Evolutionary conservation across 2,113 vertebrate species (phyloP), one percentile per base, ranked within the genome.

Genomic region (Pelodiscus sinensis): DNA sequence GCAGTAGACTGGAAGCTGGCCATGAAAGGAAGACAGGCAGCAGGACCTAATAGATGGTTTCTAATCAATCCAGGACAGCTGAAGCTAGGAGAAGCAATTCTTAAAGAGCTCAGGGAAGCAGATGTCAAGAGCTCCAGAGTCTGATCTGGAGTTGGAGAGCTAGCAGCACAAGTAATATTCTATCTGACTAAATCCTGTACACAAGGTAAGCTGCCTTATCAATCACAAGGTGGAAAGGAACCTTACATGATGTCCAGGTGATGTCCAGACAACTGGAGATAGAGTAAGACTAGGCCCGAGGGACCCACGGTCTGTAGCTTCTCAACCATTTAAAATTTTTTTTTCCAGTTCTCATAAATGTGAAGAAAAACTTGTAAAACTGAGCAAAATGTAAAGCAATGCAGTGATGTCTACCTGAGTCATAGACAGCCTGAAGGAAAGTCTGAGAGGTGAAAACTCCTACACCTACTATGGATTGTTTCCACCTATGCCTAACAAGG

Each of bases 361-460:
- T 73, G 89, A 89, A 94, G 31, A 86, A 71, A 94, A 62, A 10
- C 73, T 91, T 93, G 31, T 88, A 86, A 55, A 93, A 89, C 86
- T 90, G 84, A 51, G 77, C 92, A 90, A 92, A 88, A 89, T 92
- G 94, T 95, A 95, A 94, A 92, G 87, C 92, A 94, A 92, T 83
- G 77, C 94, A 86, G 31, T 14, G 27, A 94, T 89, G 86, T 62
- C 77, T 81, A 82, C 85, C 31, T 0, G 6, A 90, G 86, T 87
- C 50, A 90, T 51, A 92, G 92, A 90, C 51, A 92, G 94, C 86
- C 79, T 94, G 79, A 90, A 89, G 62, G 81, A 92, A 82, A 25
- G 75, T 83, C 82, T 71, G 82, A 94, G 79, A 94, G 87, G 77
- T 84, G 82, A 92, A 85, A 94, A 88, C 71, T 60, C 93, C 38